Evolutionary conservation across 2,797 vertebrate species (phyloP).

Genomic region (Sebastes ruberrimus): DNA sequence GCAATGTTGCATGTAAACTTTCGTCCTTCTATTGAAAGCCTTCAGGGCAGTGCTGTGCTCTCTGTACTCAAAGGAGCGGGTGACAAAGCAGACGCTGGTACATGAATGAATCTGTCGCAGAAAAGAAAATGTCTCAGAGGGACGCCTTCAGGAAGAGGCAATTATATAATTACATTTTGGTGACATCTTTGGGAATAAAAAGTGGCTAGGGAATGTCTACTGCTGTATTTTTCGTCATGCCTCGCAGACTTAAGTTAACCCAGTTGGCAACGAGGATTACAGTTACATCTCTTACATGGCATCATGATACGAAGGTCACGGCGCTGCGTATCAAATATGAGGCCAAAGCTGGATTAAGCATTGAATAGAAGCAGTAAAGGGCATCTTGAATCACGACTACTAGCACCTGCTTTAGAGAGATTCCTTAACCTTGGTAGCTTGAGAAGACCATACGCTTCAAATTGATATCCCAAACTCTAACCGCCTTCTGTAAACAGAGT

Average conservation of each 20-base stretch:
- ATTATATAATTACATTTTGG: conserved; percentile 65
- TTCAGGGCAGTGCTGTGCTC: conserved; percentile 65
- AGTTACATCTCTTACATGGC: conserved; percentile 11
- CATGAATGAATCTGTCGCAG: conserved; percentile 44
- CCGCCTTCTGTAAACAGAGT: conserved; percentile 12
- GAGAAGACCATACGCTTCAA: neutral
- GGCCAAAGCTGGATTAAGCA: conserved; percentile 28
- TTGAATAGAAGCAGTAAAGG: neutral
- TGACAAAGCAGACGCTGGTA: conserved; percentile 57
- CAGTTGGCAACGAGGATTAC: conserved; percentile 14
- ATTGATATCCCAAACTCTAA: neutral
- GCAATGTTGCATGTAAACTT: conserved; percentile 31
- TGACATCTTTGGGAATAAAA: conserved; percentile 19
- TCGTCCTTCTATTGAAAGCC: conserved; percentile 32
- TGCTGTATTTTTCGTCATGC: neutral
- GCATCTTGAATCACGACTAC: neutral
- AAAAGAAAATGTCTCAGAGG: conserved; percentile 45
- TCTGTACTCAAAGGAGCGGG: conserved; percentile 53
- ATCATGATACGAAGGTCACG: neutral
- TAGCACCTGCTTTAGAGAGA: conserved; percentile 1
- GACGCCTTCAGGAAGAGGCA: conserved; percentile 14
- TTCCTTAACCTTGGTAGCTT: neutral
- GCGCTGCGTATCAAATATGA: conserved; percentile 1
- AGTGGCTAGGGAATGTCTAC: conserved; percentile 4
- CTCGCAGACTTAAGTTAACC: conserved; percentile 30